Percentiles rank a stretch among this genome's conserved stretches.
phyloP scores from a whole-genome alignment of 2,888 invertebrate genomes.

The Cheilosia vulpina region DNA sequence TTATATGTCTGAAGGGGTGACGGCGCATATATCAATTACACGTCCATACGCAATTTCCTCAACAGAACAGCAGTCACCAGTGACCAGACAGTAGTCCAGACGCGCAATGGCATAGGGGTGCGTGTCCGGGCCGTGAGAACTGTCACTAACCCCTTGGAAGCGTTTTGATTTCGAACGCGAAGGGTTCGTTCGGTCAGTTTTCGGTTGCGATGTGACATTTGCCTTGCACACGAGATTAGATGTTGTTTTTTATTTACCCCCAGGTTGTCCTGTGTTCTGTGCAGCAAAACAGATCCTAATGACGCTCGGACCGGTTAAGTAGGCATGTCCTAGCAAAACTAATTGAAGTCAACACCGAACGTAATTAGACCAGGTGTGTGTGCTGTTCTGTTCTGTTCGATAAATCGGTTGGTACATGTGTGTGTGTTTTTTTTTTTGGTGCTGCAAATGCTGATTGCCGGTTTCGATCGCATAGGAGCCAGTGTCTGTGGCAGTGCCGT shows the following conservation, averaged over 20 bases:
- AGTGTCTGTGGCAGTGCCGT: background rate
- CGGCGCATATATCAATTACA: constrained; percentile 67
- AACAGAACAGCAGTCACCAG: constrained; percentile 10
- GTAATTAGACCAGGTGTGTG: constrained; percentile 69
- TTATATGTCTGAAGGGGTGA: constrained; percentile 52
- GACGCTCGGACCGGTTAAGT: constrained; percentile 52
- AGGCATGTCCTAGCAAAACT: constrained; percentile 53
- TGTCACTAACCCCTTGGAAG: constrained; percentile 56
- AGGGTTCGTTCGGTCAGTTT: constrained; percentile 63
- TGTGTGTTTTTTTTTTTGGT: constrained; percentile 33
- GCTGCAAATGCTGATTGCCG: constrained; percentile 57
- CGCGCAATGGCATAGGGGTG: constrained; percentile 39
- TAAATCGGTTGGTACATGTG: constrained; percentile 5
- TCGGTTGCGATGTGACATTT: constrained; percentile 37
- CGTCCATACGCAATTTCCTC: constrained; percentile 35
- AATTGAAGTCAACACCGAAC: constrained; percentile 62
- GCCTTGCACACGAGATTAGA: constrained; percentile 31
- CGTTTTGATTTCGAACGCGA: constrained; percentile 48
- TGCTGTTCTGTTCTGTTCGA: constrained; percentile 17
- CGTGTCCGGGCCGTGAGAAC: constrained; percentile 67
- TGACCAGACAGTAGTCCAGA: constrained; percentile 58
- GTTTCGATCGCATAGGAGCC: constrained; percentile 53
- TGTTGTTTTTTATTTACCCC: constrained; percentile 11
- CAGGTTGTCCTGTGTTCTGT: constrained; percentile 37
- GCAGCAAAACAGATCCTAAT: constrained; percentile 62